A percentile compares a stretch with the other conserved stretches of the same genome.
Evolutionary conservation across 2,797 vertebrate species (phyloP).

Genomic region (Alexandromys oeconomus): DNA sequence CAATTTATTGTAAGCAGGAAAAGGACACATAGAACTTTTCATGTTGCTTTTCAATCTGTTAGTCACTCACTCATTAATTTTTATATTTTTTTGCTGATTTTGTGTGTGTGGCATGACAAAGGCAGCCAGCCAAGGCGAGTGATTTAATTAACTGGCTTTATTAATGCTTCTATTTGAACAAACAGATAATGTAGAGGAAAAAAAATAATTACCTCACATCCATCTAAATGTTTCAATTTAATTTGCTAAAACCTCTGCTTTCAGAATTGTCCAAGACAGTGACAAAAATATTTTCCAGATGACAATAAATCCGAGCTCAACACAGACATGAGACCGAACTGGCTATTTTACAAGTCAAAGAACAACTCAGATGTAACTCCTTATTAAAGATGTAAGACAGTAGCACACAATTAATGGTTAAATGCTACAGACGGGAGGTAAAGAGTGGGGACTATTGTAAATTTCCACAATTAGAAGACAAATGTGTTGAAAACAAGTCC

Average conservation of each 20-base stretch:
- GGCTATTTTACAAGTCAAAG: conserved; percentile 52
- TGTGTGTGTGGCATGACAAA: conserved; percentile 49
- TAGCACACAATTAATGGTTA: conserved; percentile 16
- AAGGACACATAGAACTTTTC: conserved; percentile 77
- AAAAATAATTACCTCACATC: conserved; percentile 35
- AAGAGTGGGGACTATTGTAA: conserved; percentile 10
- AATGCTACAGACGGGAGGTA: background rate
- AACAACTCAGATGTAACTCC: conserved; percentile 58
- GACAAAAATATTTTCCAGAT: conserved; percentile 59
- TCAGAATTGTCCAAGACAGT: conserved; percentile 55
- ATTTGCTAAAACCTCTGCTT: conserved; percentile 67
- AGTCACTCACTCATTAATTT: conserved; percentile 49
- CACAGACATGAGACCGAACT: conserved; percentile 34
- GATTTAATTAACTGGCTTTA: conserved; percentile 83
- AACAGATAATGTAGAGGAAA: conserved; percentile 70
- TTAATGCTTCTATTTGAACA: conserved; percentile 81
- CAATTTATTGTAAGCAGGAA: conserved; percentile 74
- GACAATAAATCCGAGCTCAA: conserved; percentile 45
- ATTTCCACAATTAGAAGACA: conserved; percentile 52
- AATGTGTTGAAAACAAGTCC: conserved; percentile 38
- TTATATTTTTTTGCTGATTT: conserved; percentile 55
- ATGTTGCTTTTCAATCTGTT: background rate
- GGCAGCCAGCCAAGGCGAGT: conserved; percentile 74
- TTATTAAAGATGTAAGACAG: background rate
- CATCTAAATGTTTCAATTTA: conserved; percentile 53